phyloP scores from a whole-genome alignment of 2,888 invertebrate genomes.

The Melanotus villosus region DNA sequence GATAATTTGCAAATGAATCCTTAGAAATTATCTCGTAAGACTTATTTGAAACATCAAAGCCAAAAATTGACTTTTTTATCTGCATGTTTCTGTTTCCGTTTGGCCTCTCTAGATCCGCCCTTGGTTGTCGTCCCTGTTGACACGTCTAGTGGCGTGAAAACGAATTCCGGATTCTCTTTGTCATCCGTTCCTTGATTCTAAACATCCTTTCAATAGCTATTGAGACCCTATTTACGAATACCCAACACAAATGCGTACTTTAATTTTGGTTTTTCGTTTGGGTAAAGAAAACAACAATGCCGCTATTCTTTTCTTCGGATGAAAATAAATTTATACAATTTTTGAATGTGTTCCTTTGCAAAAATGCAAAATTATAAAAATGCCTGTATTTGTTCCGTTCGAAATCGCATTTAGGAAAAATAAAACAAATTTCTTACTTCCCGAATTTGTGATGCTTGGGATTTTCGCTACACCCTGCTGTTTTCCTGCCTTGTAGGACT shows the following conservation, averaged over 20 bases:
- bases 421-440: too few relatives aligned
- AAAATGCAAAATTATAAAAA: too few relatives aligned
- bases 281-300: background rate
- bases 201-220: constrained; percentile 36
- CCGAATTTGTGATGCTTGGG: too few relatives aligned
- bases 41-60: constrained; percentile 15
- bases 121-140: constrained; percentile 34
- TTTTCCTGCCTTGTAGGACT: too few relatives aligned
- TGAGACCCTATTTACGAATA: constrained; percentile 39
- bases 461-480: too few relatives aligned
- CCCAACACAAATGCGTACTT: constrained; percentile 27
- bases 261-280: background rate
- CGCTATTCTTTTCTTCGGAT: background rate
- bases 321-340: background rate
- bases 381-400: too few relatives aligned
- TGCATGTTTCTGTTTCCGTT: constrained; percentile 27
- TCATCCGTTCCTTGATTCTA: constrained; percentile 36
- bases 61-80: constrained; percentile 26
- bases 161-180: constrained; percentile 42
- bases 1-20: constrained; percentile 13
- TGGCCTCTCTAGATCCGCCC: constrained; percentile 8
- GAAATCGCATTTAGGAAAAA: too few relatives aligned
- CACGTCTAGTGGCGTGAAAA: constrained; percentile 43
- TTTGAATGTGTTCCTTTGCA: too few relatives aligned
- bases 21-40: background rate